Percentiles rank a stretch among this genome's conserved stretches.
These are phyloP conservation scores for Theretra japonica DNA, from an alignment of 2,888 invertebrate species.

Conservation along the genomic window DNA sequence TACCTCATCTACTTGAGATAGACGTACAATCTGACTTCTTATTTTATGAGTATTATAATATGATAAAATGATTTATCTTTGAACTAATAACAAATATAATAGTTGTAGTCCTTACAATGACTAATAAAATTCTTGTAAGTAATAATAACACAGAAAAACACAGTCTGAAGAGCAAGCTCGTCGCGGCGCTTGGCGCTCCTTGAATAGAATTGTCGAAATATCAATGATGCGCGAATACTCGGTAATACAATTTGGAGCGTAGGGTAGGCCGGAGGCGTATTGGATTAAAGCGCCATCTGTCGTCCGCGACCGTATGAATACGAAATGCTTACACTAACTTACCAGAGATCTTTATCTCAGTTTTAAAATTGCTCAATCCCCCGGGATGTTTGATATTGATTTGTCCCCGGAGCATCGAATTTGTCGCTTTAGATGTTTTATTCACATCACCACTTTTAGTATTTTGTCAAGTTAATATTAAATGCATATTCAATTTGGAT, in stretches of 20 bases:
- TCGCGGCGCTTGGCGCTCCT: conserved; percentile 53
- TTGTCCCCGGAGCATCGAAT: conserved; percentile 77
- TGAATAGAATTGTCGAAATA: conserved; percentile 79
- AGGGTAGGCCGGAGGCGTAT: conserved; percentile 82
- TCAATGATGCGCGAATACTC: conserved; percentile 84
- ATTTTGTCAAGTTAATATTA: conserved; percentile 29
- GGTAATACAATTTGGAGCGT: conserved; percentile 82
- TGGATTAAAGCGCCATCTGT: conserved; percentile 84
- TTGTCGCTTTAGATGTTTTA: conserved; percentile 75
- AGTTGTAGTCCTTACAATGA: neutral
- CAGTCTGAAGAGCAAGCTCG: conserved; percentile 46
- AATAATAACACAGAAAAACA: conserved; percentile 34
- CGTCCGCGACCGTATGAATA: conserved; percentile 81
- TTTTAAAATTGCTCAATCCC: conserved; percentile 83
- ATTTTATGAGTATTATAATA: no score
- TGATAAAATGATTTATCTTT: neutral
- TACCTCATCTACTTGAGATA: no score
- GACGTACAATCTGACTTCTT: no score
- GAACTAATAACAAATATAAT: neutral
- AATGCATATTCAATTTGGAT: neutral
- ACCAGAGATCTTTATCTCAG: conserved; percentile 82
- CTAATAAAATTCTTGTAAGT: neutral
- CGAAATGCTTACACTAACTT: conserved; percentile 78
- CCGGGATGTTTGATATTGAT: conserved; percentile 75
- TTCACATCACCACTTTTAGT: conserved; percentile 67